These are phyloP conservation scores for Artibeus lituratus DNA, from an alignment of 2,797 vertebrate genomes.

Conservation along the genomic window DNA sequence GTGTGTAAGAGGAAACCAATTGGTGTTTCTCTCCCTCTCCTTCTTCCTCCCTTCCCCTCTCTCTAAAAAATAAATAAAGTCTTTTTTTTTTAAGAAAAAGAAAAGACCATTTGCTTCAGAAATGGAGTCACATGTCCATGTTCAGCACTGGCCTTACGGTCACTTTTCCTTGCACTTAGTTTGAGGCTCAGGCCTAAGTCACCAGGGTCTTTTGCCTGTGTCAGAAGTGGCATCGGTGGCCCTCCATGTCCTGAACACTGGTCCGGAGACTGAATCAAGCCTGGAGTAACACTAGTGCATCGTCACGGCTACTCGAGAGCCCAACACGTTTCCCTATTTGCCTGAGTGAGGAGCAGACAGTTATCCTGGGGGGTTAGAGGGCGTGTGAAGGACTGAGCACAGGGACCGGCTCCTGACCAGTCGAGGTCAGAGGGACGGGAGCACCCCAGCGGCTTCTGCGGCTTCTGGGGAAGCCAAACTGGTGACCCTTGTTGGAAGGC, in stretches of 20 bases:
- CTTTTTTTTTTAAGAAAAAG: too few species aligned
- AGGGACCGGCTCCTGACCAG: neutral
- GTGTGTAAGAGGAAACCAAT: too few species aligned
- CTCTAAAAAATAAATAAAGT: too few species aligned
- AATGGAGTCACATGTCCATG: neutral
- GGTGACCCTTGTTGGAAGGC: neutral
- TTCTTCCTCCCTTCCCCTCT: too few species aligned
- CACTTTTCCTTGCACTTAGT: neutral
- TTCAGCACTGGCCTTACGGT: neutral
- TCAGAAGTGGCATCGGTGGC: neutral
- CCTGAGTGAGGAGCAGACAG: neutral
- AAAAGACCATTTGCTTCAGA: neutral
- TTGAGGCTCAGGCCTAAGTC: neutral
- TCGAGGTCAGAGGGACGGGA: neutral
- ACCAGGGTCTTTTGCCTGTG: neutral
- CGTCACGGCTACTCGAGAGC: neutral
- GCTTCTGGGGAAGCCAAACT: neutral
- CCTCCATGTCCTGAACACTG: neutral
- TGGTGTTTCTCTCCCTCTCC: too few species aligned
- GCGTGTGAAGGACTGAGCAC: neutral
- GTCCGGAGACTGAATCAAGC: neutral
- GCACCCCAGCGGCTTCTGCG: neutral
- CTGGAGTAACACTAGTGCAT: neutral
- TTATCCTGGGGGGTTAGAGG: neutral
- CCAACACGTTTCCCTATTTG: neutral